Base-by-base conservation (phyloP, 23 tunicate genomes). In the Oikopleura vanhoeffeni region DNA sequence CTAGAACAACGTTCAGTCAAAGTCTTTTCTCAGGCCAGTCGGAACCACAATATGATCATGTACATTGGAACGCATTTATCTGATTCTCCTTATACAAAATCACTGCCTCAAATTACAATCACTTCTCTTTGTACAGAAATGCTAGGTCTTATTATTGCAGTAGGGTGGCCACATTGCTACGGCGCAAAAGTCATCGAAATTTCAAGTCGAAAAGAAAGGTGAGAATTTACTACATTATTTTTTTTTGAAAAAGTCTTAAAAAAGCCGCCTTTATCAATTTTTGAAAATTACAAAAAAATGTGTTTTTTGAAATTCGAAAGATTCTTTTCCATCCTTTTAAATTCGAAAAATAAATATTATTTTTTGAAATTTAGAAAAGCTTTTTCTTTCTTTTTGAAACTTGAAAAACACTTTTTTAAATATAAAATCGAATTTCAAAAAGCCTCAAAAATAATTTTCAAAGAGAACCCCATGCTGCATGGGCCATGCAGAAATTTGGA, bases 131-230 rank as follows among this genome's bases (percentile, higher is more conserved):
- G 86, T 2, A 84, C 85, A 18, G 67, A 89, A 41, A 60, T 90
- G 83, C 75, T 95, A 34, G 96, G 96, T 0, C 64, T 84, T 36
- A 86, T 88, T 13, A 88, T 95, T 2, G 91, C 83, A 76, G 96
- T 95, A 41, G 89, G 89, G 83, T 95, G 99, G 99, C 99, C 99
- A 33, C 96, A 95, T 85, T 86, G 91, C 91, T 71, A 85, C 41
- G 85, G 88, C 8, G 99, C 91, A 24, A 87, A 87, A 76, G 99
- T 95, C 3, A 88, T 95, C 71, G 91, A 95, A 84, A 86, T 86
- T 34, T 85, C 89, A 39, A 87, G 91, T 57, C 57, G 90, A 35
- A 87, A 89, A 32, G 96, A 95, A 57, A 88, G n/a, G n/a, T n/a
- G n/a, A n/a, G n/a, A n/a, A n/a, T n/a, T n/a, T n/a, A n/a, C n/a